Base-by-base conservation (phyloP, 2,797 vertebrate genomes). In the Florisuga fusca region DNA sequence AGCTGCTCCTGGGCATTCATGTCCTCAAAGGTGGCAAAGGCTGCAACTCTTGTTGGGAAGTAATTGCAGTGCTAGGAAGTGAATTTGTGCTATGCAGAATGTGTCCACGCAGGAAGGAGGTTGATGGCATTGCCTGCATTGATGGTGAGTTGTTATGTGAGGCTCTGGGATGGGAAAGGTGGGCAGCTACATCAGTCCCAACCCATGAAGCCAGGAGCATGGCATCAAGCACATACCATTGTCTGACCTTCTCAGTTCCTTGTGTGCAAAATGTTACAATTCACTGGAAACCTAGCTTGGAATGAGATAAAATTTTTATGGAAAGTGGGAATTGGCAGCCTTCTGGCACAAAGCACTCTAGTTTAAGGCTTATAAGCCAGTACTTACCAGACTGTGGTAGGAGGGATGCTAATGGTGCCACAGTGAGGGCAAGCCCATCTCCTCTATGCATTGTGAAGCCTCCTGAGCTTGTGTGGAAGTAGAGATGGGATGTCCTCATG, bases 41-140 rank as follows among this genome's bases (percentile, higher is more conserved):
- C 26, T 43, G 81, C 31, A 55, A 34, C 33, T 63, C 18, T 14
- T 15, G 13, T 29, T 36, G 58, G 15, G 16, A 9, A 25, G 36
- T 3, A 29, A 68, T 62, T 17, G 1, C 6, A 4, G 59, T 7
- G n/a, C 19, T 73, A 9, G 7, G 33, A 67, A 25, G 17, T 7
- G 57, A 27, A 66, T 69, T 55, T 66, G 23, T 33, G 73, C n/a
- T 27, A 1, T 1, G 5, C 7, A 50, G 84, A 53, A 46, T 0
- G 10, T 1, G 2, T 10, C 67, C 58, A 21, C 7, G n/a, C 36
- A 43, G 41, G 61, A 13, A 66, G 27, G 41, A 43, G 17, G 31
- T 3, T 0, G 0, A 5, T 1, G 16, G 25, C 27, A 0, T 1
- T 25, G 21, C 61, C 51, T 46, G 29, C 22, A 15, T 27, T 27